Base-by-base conservation (phyloP, 30 jellyfish, hydroid and myxozoan genomes). In the Aurelia sp. region DNA sequence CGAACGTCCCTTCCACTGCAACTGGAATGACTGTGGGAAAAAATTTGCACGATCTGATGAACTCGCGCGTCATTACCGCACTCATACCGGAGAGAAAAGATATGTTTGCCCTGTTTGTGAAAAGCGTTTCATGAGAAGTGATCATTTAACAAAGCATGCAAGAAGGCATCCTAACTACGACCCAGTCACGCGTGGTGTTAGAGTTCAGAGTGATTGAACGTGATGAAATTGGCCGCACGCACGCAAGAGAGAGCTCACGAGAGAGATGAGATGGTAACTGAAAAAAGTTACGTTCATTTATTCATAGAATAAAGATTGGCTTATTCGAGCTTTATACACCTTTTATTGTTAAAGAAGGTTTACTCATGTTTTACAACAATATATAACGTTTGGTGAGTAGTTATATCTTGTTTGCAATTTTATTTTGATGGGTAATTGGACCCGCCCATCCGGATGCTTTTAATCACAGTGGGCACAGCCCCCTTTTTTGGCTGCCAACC, bases 31-130 rank as follows among this genome's bases (percentile, higher is more conserved):
- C 11, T 96, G 99, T 76, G 96, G 99, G 30, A 96, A 96, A 87
- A 82, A 97, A 41, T 96, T 96, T 69, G 99, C 99, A 72, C 93
- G 99, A 27, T 96, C 99, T 13, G 99, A 96, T 76, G 99, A 96
- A 81, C 97, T 96, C 66, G 98, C 99, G 24, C 95, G 99, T 57
- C 99, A 96, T 63, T 80, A 77, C 75, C 93, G 99, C 81, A 96
- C 97, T 8, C 99, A 96, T 60, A 96, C 99, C 1, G 99, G 99
- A 35, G 99, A 96, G 74, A 96, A 96, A 68, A 85, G 79, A 71
- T 96, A 96, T 68, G 99, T 91, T 22, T 96, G 99, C 63, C 98
- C 99, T 4, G 97, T 96, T 18, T 96, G 99, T 64, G 96, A 97
- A 33, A 96, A 96, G 58, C 84, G 98, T 51, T 96, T 96, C 90